These are phyloP conservation scores for Barnardius zonarius DNA, from an alignment of 2,113 vertebrate species.

Conservation along the genomic window DNA sequence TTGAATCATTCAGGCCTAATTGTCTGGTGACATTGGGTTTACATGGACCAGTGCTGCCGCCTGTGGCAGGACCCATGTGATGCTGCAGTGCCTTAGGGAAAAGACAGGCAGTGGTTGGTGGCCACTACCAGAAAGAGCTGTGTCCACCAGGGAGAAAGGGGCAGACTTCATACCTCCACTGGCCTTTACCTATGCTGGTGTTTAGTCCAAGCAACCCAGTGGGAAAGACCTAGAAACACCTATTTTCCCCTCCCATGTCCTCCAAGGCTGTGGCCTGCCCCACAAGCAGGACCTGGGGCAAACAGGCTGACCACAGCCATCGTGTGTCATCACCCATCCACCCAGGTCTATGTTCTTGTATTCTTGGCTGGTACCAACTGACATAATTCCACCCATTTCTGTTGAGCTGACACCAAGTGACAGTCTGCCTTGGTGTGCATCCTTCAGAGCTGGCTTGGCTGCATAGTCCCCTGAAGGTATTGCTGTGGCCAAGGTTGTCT, in stretches of 20 bases:
- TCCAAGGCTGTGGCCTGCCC: not conserved
- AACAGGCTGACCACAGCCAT: not conserved
- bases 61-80: not conserved
- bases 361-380: not conserved
- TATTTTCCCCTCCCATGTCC: not conserved
- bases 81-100: not conserved
- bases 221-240: not conserved
- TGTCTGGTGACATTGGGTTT: not conserved
- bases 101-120: not conserved
- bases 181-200: not conserved
- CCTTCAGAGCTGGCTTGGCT: not conserved
- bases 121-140: not conserved
- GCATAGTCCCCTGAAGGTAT: not conserved
- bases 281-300: not conserved
- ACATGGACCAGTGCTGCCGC: accelerated
- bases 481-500: not conserved
- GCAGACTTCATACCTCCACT: not conserved
- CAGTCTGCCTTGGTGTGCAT: not conserved
- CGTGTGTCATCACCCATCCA: accelerated
- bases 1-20: not conserved
- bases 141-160: not conserved
- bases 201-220: not conserved
- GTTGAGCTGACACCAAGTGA: not conserved
- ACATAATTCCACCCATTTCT: not conserved
- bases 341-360: not conserved